Evolutionary conservation across 2,797 vertebrate genomes (phyloP).

Genomic region (Semotilus atromaculatus): DNA sequence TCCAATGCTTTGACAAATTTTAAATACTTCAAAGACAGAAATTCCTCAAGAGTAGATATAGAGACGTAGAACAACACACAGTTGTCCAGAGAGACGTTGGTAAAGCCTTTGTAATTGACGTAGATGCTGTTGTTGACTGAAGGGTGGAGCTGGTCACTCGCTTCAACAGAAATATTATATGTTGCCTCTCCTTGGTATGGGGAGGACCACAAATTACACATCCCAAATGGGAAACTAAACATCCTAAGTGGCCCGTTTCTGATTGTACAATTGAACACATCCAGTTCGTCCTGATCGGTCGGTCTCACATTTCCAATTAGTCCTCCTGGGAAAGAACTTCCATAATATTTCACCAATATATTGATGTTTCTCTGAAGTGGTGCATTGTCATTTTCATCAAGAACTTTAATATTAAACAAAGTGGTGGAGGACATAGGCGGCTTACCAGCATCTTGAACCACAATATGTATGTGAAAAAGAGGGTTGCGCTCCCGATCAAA

Average conservation of each 20-base stretch:
- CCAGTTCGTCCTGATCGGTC: conserved; percentile 74
- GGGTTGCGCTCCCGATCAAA: conserved; percentile 73
- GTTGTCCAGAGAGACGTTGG: conserved; percentile 77
- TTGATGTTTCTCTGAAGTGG: conserved; percentile 73
- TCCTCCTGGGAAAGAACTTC: conserved; percentile 78
- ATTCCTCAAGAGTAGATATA: conserved; percentile 70
- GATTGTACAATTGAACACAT: conserved; percentile 75
- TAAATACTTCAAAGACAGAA: conserved; percentile 76
- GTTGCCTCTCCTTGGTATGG: conserved; percentile 80
- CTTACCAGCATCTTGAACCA: conserved; percentile 75
- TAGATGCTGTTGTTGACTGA: conserved; percentile 81
- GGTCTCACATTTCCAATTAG: conserved; percentile 77
- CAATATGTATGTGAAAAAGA: conserved; percentile 68
- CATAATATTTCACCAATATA: conserved; percentile 83
- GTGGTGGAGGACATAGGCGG: conserved; percentile 74
- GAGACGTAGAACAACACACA: conserved; percentile 79
- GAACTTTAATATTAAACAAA: conserved; percentile 70
- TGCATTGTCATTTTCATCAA: conserved; percentile 82
- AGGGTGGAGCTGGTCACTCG: conserved; percentile 74
- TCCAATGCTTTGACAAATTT: conserved; percentile 81
- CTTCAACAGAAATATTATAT: conserved; percentile 79
- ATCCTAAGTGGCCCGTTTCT: conserved; percentile 72
- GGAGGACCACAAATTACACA: conserved; percentile 79
- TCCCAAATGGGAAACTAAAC: conserved; percentile 76
- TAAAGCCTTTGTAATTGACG: conserved; percentile 81